Base-by-base conservation (phyloP, 30 jellyfish, hydroid and myxozoan genomes). In the Mastigias papua region DNA sequence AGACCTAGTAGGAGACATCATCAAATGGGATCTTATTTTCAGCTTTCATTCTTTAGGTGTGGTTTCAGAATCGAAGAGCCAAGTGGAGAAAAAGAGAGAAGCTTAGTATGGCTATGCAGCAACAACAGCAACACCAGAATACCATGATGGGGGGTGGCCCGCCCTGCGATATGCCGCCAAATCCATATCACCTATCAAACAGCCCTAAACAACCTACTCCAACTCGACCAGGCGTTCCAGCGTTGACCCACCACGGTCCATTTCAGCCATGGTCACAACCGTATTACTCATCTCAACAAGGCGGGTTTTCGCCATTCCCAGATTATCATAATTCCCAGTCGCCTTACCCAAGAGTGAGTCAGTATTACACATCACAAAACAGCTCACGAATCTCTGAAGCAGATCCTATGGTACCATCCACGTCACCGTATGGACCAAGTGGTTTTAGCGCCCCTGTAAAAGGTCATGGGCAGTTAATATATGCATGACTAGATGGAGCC, bases 11-110 rank as follows among this genome's bases (percentile, higher is more conserved):
- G n/a, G n/a, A n/a, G n/a, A n/a, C n/a, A n/a, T n/a, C n/a, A n/a
- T n/a, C n/a, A n/a, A n/a, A n/a, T n/a, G n/a, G n/a, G n/a, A n/a
- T n/a, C n/a, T n/a, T n/a, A n/a, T n/a, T n/a, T n/a, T n/a, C 0
- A 42, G 13, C 54, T 42, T 72, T 34, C 20, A 34, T 21, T 35
- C 31, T 50, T 28, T 49, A 96, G 99, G 99, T 96, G 13, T 96
- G 99, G 99, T 96, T 96, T 58, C 99, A 96, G 73, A 96, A 96
- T 63, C 90, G 99, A 23, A 70, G 99, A 64, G 99, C 99, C 71
- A 96, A 96, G 66, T 96, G 99, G 99, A 63, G 99, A 74, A 96
- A 96, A 76, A 85, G 97, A 32, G 99, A 96, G 73, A 96, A 96
- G 76, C 74, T 96, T 25, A 87, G 82, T 60, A 69, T 72, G 86